A percentile compares a stretch with the other conserved stretches of the same genome.
phyloP scores from a whole-genome alignment of 2,888 invertebrate species.

The Ferdinandea cuprea region DNA sequence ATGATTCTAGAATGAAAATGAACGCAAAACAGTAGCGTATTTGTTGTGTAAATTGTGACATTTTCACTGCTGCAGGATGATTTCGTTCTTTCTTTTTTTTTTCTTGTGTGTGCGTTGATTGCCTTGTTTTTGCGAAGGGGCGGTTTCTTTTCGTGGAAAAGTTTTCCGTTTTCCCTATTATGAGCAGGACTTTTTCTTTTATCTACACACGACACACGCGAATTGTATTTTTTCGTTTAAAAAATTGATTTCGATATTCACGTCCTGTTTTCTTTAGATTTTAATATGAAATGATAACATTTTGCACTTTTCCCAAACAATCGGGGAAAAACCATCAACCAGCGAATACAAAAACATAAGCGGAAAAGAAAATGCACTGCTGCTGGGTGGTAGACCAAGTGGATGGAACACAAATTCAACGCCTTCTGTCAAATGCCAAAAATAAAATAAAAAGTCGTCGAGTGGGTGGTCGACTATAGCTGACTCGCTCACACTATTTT shows the following conservation, averaged over 20 bases:
- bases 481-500: slow-evolving; percentile 54
- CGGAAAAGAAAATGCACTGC: slow-evolving; percentile 50
- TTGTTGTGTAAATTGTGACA: slow-evolving; percentile 68
- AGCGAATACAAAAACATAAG: slow-evolving; percentile 50
- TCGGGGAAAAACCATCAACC: slow-evolving; percentile 23
- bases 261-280: not conserved
- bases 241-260: slow-evolving; percentile 18
- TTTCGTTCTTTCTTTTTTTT: too few relatives aligned
- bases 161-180: slow-evolving; percentile 1
- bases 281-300: slow-evolving; percentile 29
- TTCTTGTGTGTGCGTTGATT: not conserved
- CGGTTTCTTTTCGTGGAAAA: slow-evolving; percentile 60
- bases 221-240: slow-evolving; percentile 5
- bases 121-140: slow-evolving; percentile 48
- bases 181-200: slow-evolving; percentile 4
- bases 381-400: slow-evolving; percentile 42
- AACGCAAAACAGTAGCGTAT: slow-evolving; percentile 67
- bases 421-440: slow-evolving; percentile 62
- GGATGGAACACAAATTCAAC: slow-evolving; percentile 45
- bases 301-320: slow-evolving; percentile 40
- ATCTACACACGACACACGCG: slow-evolving; percentile 26
- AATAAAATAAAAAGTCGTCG: slow-evolving; percentile 7
- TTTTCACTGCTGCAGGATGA: too few relatives aligned
- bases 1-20: slow-evolving; percentile 56
- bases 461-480: slow-evolving; percentile 4